A percentile compares a stretch with the other conserved stretches of the same genome.
These are phyloP conservation scores for Clivina fossor DNA, from an alignment of 2,888 invertebrate genomes.

Conservation along the genomic window DNA sequence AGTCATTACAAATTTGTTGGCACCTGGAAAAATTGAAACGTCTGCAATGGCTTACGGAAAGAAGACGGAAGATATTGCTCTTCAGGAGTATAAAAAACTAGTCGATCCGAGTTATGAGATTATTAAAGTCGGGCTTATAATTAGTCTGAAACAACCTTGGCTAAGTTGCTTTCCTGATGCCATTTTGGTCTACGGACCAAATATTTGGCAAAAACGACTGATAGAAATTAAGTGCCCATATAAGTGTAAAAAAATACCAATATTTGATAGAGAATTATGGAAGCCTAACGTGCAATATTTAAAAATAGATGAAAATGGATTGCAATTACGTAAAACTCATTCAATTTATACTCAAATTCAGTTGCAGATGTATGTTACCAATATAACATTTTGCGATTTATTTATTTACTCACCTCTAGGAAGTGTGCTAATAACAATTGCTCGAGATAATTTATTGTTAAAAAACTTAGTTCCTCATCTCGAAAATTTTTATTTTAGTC, in stretches of 20 bases:
- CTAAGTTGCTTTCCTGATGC: slow-evolving; percentile 39
- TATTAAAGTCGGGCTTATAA: slow-evolving; percentile 37
- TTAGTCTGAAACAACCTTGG: slow-evolving; percentile 36
- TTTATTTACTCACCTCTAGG: slow-evolving; percentile 32
- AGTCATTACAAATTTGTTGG: slow-evolving; percentile 34
- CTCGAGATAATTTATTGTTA: not conserved
- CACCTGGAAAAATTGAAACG: slow-evolving; percentile 25
- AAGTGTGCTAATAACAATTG: slow-evolving; percentile 9
- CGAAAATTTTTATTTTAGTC: slow-evolving; percentile 2
- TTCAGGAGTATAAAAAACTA: slow-evolving; percentile 35
- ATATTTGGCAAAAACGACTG: slow-evolving; percentile 38
- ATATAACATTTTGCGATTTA: slow-evolving; percentile 33
- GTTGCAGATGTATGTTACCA: slow-evolving; percentile 32
- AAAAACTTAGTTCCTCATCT: not conserved
- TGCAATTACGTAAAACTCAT: slow-evolving; percentile 30
- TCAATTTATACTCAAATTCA: slow-evolving; percentile 33
- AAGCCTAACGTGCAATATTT: slow-evolving; percentile 32
- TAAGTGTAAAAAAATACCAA: slow-evolving; percentile 31
- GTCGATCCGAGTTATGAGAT: slow-evolving; percentile 30
- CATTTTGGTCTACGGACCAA: slow-evolving; percentile 33
- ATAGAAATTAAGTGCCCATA: slow-evolving; percentile 39
- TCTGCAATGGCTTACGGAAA: slow-evolving; percentile 35
- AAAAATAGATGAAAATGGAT: slow-evolving; percentile 33
- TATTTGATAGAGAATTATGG: slow-evolving; percentile 18
- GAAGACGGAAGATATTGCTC: slow-evolving; percentile 36